Evolutionary conservation across 64 coral and sea anemone species (phyloP).

Genomic region (Trachythela sp.): DNA sequence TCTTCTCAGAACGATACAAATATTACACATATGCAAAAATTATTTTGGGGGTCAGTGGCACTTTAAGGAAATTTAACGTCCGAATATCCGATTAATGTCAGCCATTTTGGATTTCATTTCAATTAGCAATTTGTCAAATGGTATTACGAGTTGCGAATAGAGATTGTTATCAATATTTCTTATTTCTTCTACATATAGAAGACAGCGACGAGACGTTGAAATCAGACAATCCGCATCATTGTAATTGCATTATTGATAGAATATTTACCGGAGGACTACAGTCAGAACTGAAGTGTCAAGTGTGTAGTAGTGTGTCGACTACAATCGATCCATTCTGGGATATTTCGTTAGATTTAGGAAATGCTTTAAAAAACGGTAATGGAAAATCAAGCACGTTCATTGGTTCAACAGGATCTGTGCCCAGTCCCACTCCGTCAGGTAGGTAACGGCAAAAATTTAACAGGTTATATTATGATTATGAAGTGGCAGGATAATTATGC

Average conservation of each 20-base stretch:
- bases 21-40: too few species aligned
- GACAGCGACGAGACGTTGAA: conserved; percentile 74
- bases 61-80: too few species aligned
- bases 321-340: conserved; percentile 99
- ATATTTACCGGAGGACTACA: conserved; percentile 96
- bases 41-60: too few species aligned
- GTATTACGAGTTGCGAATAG: too few species aligned
- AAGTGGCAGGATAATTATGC: neutral
- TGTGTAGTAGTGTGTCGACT: conserved; percentile 87
- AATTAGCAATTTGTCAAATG: too few species aligned
- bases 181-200: conserved; percentile 47
- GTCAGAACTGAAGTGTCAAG: conserved; percentile 91
- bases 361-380: conserved; percentile 65
- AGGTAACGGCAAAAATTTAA: neutral
- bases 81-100: too few species aligned
- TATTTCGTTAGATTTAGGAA: conserved; percentile 88
- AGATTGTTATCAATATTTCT: neutral
- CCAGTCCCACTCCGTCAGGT: conserved; percentile 65
- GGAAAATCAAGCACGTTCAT: conserved; percentile 66
- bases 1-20: too few species aligned
- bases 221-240: conserved; percentile 85
- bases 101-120: too few species aligned
- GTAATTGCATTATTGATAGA: conserved; percentile 98
- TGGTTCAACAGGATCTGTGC: conserved; percentile 85
- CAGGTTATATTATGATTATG: too few species aligned